These are phyloP conservation scores for Helostoma temminkii DNA, from an alignment of 2,797 vertebrate species.

Conservation along the genomic window DNA sequence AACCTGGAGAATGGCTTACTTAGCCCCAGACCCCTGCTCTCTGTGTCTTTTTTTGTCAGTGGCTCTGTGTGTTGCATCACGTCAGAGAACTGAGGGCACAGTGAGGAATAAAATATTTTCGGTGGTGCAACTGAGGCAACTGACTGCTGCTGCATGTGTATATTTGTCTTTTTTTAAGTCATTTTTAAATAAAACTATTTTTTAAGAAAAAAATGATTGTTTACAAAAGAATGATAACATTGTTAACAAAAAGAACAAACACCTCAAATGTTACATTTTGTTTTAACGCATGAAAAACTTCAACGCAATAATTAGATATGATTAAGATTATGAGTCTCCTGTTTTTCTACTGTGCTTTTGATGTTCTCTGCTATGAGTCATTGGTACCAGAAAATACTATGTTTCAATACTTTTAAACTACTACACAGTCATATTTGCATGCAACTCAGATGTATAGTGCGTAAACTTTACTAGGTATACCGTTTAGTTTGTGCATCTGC, in stretches of 20 bases:
- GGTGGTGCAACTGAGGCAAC: background rate
- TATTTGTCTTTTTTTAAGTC: background rate
- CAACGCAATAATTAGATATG: background rate
- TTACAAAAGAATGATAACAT: background rate
- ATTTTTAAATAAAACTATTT: too few relatives aligned
- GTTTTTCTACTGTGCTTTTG: too few relatives aligned
- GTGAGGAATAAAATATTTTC: background rate
- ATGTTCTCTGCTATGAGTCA: too few relatives aligned
- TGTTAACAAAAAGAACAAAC: background rate
- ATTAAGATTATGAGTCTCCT: too few relatives aligned
- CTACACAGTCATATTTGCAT: too few relatives aligned
- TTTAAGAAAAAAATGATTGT: background rate
- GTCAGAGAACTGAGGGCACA: background rate
- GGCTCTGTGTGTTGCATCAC: background rate
- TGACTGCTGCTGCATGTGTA: background rate
- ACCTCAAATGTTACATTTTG: background rate
- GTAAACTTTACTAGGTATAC: background rate
- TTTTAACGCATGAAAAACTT: background rate
- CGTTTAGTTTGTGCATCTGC: background rate
- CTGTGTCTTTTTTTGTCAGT: conserved; percentile 44
- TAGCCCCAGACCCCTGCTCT: conserved; percentile 55
- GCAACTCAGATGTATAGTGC: too few relatives aligned
- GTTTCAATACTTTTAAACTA: too few relatives aligned
- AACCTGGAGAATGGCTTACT: conserved; percentile 68
- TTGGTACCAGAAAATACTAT: too few relatives aligned